Evolutionary conservation across 2,797 vertebrate genomes (phyloP).

Genomic region (Oreortyx pictus): DNA sequence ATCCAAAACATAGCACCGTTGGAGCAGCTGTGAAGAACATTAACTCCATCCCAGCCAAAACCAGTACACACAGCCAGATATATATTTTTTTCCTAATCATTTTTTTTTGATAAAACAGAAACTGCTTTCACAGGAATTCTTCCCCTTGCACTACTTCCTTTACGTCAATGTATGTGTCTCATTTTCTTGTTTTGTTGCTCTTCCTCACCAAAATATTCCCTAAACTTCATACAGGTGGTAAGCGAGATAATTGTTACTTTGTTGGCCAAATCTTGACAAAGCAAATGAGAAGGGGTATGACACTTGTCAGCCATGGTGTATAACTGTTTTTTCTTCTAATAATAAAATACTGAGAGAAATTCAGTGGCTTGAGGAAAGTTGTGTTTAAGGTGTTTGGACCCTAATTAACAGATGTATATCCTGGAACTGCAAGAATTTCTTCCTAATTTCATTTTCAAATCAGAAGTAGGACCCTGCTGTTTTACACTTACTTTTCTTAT

Average conservation of each 20-base stretch:
- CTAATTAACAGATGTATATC: not conserved
- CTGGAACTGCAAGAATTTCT: not conserved
- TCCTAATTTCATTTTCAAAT: not conserved
- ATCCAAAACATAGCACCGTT: not conserved
- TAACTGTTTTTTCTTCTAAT: not conserved
- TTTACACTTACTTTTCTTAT: not conserved
- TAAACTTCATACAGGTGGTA: not conserved
- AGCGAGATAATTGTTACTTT: not conserved
- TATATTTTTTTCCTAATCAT: not conserved
- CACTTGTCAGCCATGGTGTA: not conserved
- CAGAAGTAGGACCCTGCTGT: not conserved
- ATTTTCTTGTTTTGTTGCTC: not conserved
- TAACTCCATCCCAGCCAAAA: not conserved
- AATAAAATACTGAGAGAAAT: not conserved
- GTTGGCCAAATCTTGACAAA: not conserved
- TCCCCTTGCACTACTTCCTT: fast-evolving
- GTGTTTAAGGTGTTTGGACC: not conserved
- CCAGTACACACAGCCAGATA: not conserved
- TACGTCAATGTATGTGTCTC: not conserved
- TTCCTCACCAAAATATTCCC: not conserved
- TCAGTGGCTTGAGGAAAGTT: not conserved
- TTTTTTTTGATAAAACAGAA: not conserved
- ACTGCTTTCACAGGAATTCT: not conserved
- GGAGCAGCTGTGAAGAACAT: not conserved
- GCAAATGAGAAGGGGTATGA: not conserved